phyloP scores from a whole-genome alignment of 1,140 invertebrate genomes.

The Macrobrachium nipponense region DNA sequence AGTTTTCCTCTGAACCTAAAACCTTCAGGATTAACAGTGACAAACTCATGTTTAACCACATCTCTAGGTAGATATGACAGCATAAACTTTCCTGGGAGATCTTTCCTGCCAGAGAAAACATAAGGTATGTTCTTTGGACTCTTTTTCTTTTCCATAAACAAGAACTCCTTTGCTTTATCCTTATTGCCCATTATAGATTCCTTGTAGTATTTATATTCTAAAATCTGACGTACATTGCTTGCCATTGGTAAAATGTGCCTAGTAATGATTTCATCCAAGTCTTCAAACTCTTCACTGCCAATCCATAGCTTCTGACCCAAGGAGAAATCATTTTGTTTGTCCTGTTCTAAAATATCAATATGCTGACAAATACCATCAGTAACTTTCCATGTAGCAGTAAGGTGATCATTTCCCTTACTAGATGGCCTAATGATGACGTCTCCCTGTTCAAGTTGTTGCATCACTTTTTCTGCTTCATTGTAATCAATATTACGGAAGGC shows the following conservation, averaged over 20 bases:
- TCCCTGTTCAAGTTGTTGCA: slow-evolving; percentile 93
- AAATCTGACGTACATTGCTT: slow-evolving; percentile 86
- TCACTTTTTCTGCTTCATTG: slow-evolving; percentile 89
- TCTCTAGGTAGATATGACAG: slow-evolving; percentile 91
- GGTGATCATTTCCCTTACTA: slow-evolving; percentile 93
- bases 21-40: slow-evolving; percentile 92
- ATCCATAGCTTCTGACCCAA: slow-evolving; percentile 91
- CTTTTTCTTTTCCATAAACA: slow-evolving; percentile 87
- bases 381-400: slow-evolving; percentile 99
- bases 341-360: slow-evolving; percentile 94
- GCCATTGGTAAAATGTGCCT: slow-evolving; percentile 97
- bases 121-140: slow-evolving; percentile 92
- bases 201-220: slow-evolving; percentile 80
- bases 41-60: slow-evolving; percentile 88
- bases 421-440: slow-evolving; percentile 96
- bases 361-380: slow-evolving; percentile 94
- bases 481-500: slow-evolving; percentile 97
- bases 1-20: slow-evolving; percentile 89
- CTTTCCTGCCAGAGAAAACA: slow-evolving; percentile 79
- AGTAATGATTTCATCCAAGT: slow-evolving; percentile 98
- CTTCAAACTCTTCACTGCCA: slow-evolving; percentile 93
- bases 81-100: slow-evolving; percentile 94
- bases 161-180: slow-evolving; percentile 87
- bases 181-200: slow-evolving; percentile 67
- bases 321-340: slow-evolving; percentile 97